Evolutionary conservation across 2,113 vertebrate genomes (phyloP), one percentile per base, ranked within the genome.

Genomic region (Urocitellus parryii): DNA sequence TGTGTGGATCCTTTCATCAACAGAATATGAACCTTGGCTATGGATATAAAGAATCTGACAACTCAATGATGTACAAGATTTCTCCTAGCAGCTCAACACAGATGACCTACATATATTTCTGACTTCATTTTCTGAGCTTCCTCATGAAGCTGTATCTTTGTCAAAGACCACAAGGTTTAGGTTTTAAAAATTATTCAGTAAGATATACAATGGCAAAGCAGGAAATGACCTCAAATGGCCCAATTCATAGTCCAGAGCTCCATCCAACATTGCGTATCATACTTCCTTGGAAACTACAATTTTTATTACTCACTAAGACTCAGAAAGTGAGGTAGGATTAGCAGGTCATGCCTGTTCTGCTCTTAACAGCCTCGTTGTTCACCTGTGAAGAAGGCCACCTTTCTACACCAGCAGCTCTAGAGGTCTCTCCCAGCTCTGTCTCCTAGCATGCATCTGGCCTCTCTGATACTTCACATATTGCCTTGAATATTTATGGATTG

Each of bases 161-260:
- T 88, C 39, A 88, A 88, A 88, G 29, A 61, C 10, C 37, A 8
- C 12, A 70, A 96, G 63, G 58, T 39, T 4, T 72, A 22, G 2
- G 45, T 81, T 90, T 95, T 45, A 94, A 76, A 87, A 96, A 61
- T 16, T 89, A 12, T 79, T 88, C 48, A 20, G 16, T 81, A 53
- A 85, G 81, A 89, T n/a, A 73, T 34, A 90, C 7, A 20, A 70
- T 73, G 53, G 37, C 56, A 63, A 63, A 73, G 80, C 2, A 70
- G 27, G 74, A 34, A 95, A 81, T 22, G 10, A 2, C 34, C 8
- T 77, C 45, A 63, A 8, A 51, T 48, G 37, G 37, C 18, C 34
- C 29, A 61, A 4, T 14, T 90, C 32, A 42, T 7, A 86, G 65
- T 20, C 29, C 4, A n/a, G 53, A 65, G 76, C 4, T 82, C 24